These are phyloP conservation scores for Onychomys leucogaster DNA, from an alignment of 2,797 vertebrate species.

Conservation along the genomic window DNA sequence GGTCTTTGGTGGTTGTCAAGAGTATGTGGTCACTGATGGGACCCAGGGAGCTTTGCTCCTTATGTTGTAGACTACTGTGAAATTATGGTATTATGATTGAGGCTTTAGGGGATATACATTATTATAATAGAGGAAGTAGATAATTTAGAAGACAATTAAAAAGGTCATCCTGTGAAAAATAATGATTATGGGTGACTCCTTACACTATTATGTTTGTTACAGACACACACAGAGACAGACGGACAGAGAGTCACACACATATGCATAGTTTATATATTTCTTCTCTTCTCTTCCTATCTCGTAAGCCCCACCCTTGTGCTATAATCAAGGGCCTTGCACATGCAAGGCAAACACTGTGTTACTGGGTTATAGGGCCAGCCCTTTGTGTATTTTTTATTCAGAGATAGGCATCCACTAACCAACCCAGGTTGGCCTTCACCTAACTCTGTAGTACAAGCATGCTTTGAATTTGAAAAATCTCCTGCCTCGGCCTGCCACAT, in stretches of 20 bases:
- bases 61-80: not conserved
- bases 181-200: not conserved
- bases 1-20: not conserved
- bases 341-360: not conserved
- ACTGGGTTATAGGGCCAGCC: not conserved
- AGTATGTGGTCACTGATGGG: not conserved
- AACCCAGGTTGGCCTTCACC: not conserved
- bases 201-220: not conserved
- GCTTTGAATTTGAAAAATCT: not conserved
- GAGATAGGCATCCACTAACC: not conserved
- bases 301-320: not conserved
- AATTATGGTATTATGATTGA: not conserved
- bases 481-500: not conserved
- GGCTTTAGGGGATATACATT: not conserved
- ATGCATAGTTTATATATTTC: not conserved
- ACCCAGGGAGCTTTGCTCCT: not conserved
- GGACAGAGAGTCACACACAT: not conserved
- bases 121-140: not conserved
- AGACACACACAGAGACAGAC: not conserved
- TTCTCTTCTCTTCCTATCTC: not conserved
- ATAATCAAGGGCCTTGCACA: not conserved
- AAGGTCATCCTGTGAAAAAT: not conserved
- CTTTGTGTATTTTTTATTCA: not conserved
- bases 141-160: slow-evolving; percentile 12
- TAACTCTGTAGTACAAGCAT: not conserved